These are phyloP conservation scores for Mola mola DNA, from an alignment of 2,113 vertebrate species.

Conservation along the genomic window DNA sequence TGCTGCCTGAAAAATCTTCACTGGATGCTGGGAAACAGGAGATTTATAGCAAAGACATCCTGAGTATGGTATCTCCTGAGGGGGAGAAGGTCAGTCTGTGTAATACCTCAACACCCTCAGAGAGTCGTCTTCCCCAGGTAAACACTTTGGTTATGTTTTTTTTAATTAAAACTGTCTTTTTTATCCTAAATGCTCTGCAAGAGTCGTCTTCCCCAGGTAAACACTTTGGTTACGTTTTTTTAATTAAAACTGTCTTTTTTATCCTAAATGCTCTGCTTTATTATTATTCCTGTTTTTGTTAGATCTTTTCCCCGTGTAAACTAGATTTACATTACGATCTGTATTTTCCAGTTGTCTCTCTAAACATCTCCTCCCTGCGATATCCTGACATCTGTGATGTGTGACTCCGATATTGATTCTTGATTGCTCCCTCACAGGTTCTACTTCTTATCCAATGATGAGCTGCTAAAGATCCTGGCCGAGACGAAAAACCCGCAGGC, in stretches of 20 bases:
- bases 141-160: too few species aligned
- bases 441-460: constrained; percentile 90
- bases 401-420: too few species aligned
- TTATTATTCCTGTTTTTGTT: too few species aligned
- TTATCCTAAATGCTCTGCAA: too few species aligned
- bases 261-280: too few species aligned
- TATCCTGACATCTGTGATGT: background rate
- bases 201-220: too few species aligned
- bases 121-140: constrained; percentile 88
- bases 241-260: too few species aligned
- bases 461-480: constrained; percentile 89
- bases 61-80: constrained; percentile 88
- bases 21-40: constrained; percentile 71
- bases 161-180: too few species aligned
- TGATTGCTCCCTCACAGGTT: constrained; percentile 83
- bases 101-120: constrained; percentile 57
- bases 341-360: too few species aligned
- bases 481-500: constrained; percentile 89
- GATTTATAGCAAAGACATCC: constrained; percentile 84
- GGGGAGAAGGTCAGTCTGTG: constrained; percentile 82
- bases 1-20: constrained; percentile 53
- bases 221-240: too few species aligned
- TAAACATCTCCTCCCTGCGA: background rate
- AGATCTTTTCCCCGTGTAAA: too few species aligned
- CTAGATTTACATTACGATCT: too few species aligned